Percentiles rank a stretch among this genome's conserved stretches.
phyloP scores from a whole-genome alignment of 2,113 vertebrate genomes.

The Prietella phreatophila region DNA sequence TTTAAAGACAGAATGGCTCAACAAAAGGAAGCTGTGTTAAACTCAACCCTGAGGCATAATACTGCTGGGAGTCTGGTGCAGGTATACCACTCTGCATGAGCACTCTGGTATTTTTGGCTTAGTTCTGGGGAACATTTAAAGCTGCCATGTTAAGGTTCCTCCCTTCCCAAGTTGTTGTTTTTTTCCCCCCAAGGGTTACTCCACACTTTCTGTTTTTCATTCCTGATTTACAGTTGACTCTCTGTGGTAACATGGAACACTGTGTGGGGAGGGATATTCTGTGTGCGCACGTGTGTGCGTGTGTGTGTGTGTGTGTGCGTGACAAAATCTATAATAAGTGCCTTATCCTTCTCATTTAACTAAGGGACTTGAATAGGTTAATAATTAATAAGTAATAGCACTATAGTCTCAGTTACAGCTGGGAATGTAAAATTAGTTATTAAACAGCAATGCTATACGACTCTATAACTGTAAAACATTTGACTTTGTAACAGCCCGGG shows the following conservation, averaged over 20 bases:
- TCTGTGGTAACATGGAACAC: background rate
- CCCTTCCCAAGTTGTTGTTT: background rate
- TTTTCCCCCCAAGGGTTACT: background rate
- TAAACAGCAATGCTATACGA: background rate
- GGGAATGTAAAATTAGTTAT: background rate
- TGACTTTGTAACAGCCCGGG: background rate
- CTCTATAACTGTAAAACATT: constrained; percentile 19
- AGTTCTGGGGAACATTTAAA: constrained; percentile 24
- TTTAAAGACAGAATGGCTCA: background rate
- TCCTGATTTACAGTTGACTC: constrained; percentile 13
- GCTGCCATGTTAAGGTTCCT: background rate
- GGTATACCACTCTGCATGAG: constrained; percentile 26
- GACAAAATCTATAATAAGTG: constrained; percentile 12
- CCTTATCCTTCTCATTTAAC: constrained; percentile 26
- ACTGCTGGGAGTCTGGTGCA: background rate
- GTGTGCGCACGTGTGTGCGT: background rate
- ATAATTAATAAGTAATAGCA: constrained; percentile 26
- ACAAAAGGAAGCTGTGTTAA: background rate
- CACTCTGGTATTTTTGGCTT: constrained; percentile 36
- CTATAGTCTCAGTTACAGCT: constrained; percentile 14
- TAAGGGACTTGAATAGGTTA: constrained; percentile 11
- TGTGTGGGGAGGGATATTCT: background rate
- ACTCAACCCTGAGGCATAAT: background rate
- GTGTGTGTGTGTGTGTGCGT: constrained; percentile 3
- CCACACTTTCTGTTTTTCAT: constrained; percentile 37